Percentiles rank a stretch among this genome's conserved stretches.
phyloP scores from a whole-genome alignment of 2,797 vertebrate species.

The Natrix natrix region DNA sequence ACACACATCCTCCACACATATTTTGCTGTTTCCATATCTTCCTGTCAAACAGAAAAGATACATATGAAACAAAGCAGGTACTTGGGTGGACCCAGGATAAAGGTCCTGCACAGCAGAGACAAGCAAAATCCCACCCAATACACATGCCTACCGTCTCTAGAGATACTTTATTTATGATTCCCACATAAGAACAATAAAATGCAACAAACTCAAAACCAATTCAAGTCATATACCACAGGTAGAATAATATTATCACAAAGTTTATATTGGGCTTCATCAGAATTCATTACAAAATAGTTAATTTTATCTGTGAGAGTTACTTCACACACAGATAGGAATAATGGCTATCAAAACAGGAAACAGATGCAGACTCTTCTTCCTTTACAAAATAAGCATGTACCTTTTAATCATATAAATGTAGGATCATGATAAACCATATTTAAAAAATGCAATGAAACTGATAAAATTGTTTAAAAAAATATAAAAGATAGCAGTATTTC shows the following conservation, averaged over 20 bases:
- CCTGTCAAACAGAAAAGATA: conserved; percentile 76
- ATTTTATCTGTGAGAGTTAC: background rate
- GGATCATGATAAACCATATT: background rate
- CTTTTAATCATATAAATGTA: background rate
- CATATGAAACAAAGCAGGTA: conserved; percentile 25
- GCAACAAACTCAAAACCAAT: background rate
- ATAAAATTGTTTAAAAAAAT: background rate
- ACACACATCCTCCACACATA: conserved; percentile 98
- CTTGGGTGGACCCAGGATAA: background rate
- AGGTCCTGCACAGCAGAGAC: background rate
- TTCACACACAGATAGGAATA: background rate
- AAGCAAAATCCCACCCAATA: background rate
- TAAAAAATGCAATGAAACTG: background rate
- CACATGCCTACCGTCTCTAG: background rate
- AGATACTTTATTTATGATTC: background rate
- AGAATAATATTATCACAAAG: background rate
- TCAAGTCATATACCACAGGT: too few species aligned
- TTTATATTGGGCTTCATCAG: background rate
- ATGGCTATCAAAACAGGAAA: background rate
- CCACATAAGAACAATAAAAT: background rate
- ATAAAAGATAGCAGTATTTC: background rate
- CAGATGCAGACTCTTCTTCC: background rate
- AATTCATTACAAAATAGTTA: background rate
- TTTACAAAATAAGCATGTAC: background rate
- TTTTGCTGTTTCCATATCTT: conserved; percentile 99